Evolutionary conservation across 2,113 vertebrate species (phyloP).

Genomic region (Leptodactylus fuscus): DNA sequence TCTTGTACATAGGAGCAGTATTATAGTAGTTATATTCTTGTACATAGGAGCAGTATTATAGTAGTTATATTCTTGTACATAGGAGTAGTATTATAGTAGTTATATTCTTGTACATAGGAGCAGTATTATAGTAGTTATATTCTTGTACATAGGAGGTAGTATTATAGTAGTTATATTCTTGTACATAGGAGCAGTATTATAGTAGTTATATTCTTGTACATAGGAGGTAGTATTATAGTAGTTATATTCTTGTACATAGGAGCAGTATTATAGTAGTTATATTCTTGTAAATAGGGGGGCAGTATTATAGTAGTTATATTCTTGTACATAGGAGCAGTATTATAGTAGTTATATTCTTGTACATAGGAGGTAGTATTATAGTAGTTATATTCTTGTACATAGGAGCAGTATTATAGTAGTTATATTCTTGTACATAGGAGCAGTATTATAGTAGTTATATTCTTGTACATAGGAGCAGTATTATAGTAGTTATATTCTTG

Average conservation of each 20-base stretch:
- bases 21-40: conserved; percentile 3
- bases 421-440: neutral
- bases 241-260: neutral
- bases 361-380: neutral
- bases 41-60: neutral
- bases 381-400: neutral
- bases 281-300: neutral
- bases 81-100: neutral
- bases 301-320: conserved; percentile 9
- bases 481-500: conserved; percentile 9
- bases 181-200: neutral
- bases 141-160: neutral
- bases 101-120: neutral
- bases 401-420: neutral
- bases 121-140: too few species aligned
- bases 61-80: neutral
- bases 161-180: conserved; percentile 4
- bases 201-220: too few species aligned
- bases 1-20: neutral
- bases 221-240: neutral
- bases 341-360: neutral
- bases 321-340: neutral
- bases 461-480: neutral
- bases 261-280: conserved; percentile 7
- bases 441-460: conserved; percentile 4